phyloP scores from a whole-genome alignment of 2,888 invertebrate genomes.

The Cerastis leucographa region DNA sequence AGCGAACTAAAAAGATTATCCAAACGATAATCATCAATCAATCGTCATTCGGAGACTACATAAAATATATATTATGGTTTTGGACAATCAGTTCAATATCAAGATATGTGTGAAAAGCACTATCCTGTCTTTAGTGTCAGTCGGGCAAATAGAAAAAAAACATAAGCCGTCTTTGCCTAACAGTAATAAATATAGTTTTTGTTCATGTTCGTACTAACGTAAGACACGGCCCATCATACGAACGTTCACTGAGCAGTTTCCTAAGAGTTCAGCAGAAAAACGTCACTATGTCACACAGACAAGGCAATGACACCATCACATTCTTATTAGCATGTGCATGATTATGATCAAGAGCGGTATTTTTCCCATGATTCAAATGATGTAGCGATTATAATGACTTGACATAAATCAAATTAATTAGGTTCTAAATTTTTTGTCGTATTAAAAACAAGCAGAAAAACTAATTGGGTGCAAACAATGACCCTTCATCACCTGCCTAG shows the following conservation, averaged over 20 bases:
- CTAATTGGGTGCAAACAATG: background rate
- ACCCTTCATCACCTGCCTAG: too few relatives aligned
- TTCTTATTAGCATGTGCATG: constrained; percentile 22
- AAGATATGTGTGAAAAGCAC: background rate
- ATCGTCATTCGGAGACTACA: background rate
- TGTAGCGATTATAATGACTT: constrained; percentile 4
- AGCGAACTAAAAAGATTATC: background rate
- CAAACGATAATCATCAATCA: background rate
- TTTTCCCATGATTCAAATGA: constrained; percentile 39
- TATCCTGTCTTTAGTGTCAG: background rate
- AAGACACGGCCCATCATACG: background rate
- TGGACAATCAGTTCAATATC: background rate
- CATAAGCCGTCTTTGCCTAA: background rate
- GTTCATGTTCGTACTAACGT: background rate
- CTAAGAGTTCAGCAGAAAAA: constrained; percentile 35
- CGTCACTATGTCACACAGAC: constrained; percentile 30
- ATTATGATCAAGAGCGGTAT: constrained; percentile 11
- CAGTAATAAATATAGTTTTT: background rate
- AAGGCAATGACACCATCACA: constrained; percentile 1
- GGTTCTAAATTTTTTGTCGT: background rate
- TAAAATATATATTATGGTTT: background rate
- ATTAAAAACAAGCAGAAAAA: background rate
- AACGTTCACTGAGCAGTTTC: constrained; percentile 16
- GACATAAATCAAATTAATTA: constrained; percentile 26
- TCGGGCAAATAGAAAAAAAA: background rate